A percentile compares a stretch with the other conserved stretches of the same genome.
Evolutionary conservation across 1,140 invertebrate species (phyloP).

Genomic region (Papilio aristodemus): DNA sequence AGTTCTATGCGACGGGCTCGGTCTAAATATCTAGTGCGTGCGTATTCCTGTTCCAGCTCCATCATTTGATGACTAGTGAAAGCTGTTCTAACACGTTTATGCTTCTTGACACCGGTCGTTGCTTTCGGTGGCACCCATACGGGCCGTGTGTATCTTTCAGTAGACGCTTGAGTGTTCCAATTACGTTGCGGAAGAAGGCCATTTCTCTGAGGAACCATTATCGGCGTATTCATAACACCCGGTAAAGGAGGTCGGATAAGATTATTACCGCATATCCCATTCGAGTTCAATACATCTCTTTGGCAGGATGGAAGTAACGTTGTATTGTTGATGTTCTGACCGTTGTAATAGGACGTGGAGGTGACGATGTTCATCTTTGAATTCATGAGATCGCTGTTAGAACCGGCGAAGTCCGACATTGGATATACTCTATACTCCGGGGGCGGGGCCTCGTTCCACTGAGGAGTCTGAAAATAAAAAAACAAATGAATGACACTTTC

Average conservation of each 20-base stretch:
- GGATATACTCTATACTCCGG: conserved; percentile 7
- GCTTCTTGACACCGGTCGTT: conserved; percentile 60
- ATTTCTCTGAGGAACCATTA: conserved; percentile 7
- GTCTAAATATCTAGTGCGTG: conserved; percentile 97
- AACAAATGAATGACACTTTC: neutral
- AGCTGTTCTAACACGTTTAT: conserved; percentile 91
- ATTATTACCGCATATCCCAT: neutral
- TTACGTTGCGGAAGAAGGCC: neutral
- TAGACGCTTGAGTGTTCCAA: neutral
- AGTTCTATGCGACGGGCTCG: conserved; percentile 95
- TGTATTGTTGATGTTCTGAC: neutral
- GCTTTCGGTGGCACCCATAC: conserved; percentile 35
- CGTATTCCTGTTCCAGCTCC: conserved; percentile 97
- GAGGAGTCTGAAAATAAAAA: conserved; percentile 32
- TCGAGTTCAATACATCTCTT: conserved; percentile 4
- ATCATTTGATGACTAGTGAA: conserved; percentile 96
- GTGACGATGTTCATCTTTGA: conserved; percentile 31
- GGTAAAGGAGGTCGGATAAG: neutral
- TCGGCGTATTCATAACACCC: neutral
- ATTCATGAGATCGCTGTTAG: conserved; percentile 24
- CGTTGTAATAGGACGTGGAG: conserved; percentile 22
- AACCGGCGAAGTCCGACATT: conserved; percentile 21
- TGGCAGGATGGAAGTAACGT: conserved; percentile 21
- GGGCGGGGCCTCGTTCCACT: conserved; percentile 32
- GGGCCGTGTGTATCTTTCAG: conserved; percentile 14